Conservation (phyloP, 2,113 vertebrate genomes). For the Microtus oregoni region DNA sequence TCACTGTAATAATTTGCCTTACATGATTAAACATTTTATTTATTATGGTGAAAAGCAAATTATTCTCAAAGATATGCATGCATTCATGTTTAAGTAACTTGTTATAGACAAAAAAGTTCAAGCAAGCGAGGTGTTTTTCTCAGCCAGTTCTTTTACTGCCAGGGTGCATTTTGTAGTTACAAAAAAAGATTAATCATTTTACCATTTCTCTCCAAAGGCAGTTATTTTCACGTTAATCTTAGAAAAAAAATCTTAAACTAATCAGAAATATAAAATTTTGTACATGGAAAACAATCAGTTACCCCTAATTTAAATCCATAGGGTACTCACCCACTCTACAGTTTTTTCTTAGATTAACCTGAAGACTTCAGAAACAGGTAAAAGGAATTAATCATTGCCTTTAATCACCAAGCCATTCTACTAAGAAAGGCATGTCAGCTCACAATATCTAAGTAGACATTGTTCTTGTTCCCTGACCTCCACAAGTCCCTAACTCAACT, state of each 20-base stretch:
- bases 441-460: too few relatives aligned
- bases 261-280: background rate
- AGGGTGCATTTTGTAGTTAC: background rate
- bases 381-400: background rate
- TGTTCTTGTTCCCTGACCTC: background rate
- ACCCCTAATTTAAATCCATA: background rate
- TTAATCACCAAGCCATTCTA: too few relatives aligned
- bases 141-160: background rate
- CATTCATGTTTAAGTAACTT: background rate
- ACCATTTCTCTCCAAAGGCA: background rate
- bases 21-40: background rate
- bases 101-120: background rate
- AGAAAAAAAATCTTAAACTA: background rate
- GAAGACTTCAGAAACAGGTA: background rate
- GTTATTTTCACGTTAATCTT: background rate
- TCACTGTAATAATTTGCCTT: background rate
- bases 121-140: background rate
- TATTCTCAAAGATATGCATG: background rate
- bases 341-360: background rate
- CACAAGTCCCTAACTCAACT: background rate
- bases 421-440: too few relatives aligned
- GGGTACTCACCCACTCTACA: background rate
- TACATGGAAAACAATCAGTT: background rate
- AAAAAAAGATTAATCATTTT: background rate
- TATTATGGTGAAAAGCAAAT: background rate